phyloP scores from a whole-genome alignment of 2,113 vertebrate genomes.

The Embiotoca jacksoni region DNA sequence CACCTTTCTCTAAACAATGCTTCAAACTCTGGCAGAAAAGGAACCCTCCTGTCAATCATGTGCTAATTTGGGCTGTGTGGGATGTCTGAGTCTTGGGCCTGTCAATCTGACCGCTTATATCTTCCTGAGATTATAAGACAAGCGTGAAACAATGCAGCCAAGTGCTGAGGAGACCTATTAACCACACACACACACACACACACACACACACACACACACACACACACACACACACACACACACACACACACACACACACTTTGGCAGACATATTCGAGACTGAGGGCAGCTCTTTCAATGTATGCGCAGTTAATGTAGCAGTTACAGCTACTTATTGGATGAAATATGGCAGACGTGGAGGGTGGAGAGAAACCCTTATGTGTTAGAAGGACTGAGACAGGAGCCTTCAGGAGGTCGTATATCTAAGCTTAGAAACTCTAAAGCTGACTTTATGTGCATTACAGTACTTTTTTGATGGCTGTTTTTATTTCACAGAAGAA shows the following conservation, averaged over 20 bases:
- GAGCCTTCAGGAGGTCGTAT: background rate
- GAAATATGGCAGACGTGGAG: slow-evolving; percentile 70
- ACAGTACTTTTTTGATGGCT: background rate
- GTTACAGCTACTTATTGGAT: slow-evolving; percentile 77
- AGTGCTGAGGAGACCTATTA: slow-evolving; percentile 51
- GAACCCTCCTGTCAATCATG: slow-evolving; percentile 65
- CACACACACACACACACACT: slow-evolving; percentile 10
- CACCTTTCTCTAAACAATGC: slow-evolving; percentile 26
- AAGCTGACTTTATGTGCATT: background rate
- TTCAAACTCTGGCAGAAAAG: slow-evolving; percentile 36
- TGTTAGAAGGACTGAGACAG: background rate
- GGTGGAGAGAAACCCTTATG: slow-evolving; percentile 40
- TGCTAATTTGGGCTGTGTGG: slow-evolving; percentile 47
- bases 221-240: slow-evolving; percentile 18
- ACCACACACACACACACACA: slow-evolving; percentile 23
- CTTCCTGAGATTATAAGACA: slow-evolving; percentile 49
- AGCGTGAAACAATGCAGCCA: slow-evolving; percentile 57
- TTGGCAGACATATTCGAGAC: slow-evolving; percentile 8
- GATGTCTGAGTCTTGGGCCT: slow-evolving; percentile 28
- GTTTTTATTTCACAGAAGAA: background rate
- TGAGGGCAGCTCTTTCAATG: slow-evolving; percentile 53
- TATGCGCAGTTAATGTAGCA: slow-evolving; percentile 78
- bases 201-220: slow-evolving; percentile 10
- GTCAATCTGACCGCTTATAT: slow-evolving; percentile 33
- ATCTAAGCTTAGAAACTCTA: background rate